Evolutionary conservation across 2,797 vertebrate species (phyloP).

Genomic region (Sus cebifrons): DNA sequence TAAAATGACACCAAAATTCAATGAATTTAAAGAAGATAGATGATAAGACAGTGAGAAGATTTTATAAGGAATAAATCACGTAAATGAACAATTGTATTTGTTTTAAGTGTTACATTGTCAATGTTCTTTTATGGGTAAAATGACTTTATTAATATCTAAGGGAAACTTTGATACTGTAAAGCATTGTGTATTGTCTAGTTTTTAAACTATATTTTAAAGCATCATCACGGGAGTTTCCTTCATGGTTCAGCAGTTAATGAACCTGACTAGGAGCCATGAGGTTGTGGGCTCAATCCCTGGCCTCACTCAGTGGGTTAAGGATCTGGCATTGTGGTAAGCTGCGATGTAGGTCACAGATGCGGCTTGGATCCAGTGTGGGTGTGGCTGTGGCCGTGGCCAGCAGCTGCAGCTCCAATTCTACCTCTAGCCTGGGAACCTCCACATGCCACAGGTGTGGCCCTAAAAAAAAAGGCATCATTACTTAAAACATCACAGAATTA

Average conservation of each 20-base stretch:
- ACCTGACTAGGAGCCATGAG: too few relatives aligned
- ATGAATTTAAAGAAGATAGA: slow-evolving; percentile 24
- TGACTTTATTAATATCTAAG: slow-evolving; percentile 1
- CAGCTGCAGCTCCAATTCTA: too few relatives aligned
- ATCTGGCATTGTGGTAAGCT: too few relatives aligned
- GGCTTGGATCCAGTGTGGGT: too few relatives aligned
- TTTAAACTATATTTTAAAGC: slow-evolving; percentile 14
- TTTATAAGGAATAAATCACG: slow-evolving; percentile 1
- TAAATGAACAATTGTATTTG: slow-evolving; percentile 1
- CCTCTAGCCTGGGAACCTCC: too few relatives aligned
- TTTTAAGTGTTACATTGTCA: not conserved
- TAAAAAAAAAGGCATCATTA: too few relatives aligned
- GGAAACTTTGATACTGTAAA: not conserved
- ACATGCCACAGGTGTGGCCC: too few relatives aligned
- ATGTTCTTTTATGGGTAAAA: not conserved
- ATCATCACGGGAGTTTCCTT: not conserved
- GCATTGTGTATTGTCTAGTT: not conserved
- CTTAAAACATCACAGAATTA: not conserved
- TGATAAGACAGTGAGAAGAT: not conserved
- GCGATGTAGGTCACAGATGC: too few relatives aligned
- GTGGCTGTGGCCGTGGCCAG: too few relatives aligned
- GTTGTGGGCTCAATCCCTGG: too few relatives aligned
- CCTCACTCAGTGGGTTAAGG: too few relatives aligned
- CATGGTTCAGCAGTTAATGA: too few relatives aligned
- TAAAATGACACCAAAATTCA: not conserved